phyloP scores from a whole-genome alignment of 2,888 invertebrate genomes.

The Agonopterix arenella region DNA sequence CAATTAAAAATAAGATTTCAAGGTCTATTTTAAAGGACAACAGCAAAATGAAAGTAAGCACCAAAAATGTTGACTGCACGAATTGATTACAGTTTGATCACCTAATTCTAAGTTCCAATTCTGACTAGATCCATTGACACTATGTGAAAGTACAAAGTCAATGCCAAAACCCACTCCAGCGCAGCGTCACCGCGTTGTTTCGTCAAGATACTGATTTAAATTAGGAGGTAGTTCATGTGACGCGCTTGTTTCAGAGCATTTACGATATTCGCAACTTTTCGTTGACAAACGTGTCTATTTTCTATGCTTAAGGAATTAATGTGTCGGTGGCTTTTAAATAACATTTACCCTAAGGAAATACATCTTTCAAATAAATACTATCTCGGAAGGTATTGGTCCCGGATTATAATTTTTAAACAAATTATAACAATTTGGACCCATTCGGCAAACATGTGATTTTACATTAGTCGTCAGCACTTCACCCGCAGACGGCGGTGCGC shows the following conservation, averaged over 20 bases:
- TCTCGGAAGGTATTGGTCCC: constrained; percentile 76
- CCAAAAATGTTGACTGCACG: constrained; percentile 4
- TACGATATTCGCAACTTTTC: constrained; percentile 70
- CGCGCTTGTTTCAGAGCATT: constrained; percentile 35
- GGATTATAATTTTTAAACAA: constrained; percentile 78
- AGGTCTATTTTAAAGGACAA: too few species aligned
- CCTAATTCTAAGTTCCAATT: constrained; percentile 59
- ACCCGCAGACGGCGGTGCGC: constrained; percentile 37
- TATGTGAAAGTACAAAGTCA: constrained; percentile 34
- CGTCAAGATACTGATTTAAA: constrained; percentile 63
- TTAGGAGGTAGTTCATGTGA: constrained; percentile 72
- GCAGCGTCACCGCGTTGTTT: constrained; percentile 45
- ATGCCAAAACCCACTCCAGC: constrained; percentile 31
- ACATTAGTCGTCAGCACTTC: constrained; percentile 52
- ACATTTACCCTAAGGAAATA: constrained; percentile 74
- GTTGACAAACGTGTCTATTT: constrained; percentile 66
- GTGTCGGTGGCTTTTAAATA: constrained; percentile 77
- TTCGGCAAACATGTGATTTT: constrained; percentile 65
- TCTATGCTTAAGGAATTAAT: constrained; percentile 76
- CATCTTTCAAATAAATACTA: constrained; percentile 77
- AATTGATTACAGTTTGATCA: constrained; percentile 10
- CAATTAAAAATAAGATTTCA: background rate
- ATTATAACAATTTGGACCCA: constrained; percentile 75
- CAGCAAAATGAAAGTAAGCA: constrained; percentile 6
- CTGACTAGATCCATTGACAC: constrained; percentile 67